Evolutionary conservation across 2,797 vertebrate species (phyloP).

Genomic region (Dermochelys coriacea): DNA sequence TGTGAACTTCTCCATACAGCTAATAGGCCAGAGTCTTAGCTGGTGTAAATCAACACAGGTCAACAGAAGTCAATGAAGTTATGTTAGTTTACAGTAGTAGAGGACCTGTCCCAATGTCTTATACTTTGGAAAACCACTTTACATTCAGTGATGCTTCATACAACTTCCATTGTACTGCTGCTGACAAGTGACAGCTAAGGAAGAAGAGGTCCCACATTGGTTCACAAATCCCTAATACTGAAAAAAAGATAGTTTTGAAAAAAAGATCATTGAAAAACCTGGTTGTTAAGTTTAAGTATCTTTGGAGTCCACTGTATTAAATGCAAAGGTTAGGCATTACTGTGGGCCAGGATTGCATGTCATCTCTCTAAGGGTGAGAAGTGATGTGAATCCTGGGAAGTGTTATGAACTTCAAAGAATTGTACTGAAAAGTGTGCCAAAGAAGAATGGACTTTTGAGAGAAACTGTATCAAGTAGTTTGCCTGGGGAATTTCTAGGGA

Average conservation of each 20-base stretch:
- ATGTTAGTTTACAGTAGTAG: neutral
- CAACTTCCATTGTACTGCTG: neutral
- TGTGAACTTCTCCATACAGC: neutral
- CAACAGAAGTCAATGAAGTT: neutral
- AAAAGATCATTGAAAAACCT: neutral
- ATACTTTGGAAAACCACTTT: neutral
- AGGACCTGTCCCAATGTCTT: neutral
- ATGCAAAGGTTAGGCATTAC: neutral
- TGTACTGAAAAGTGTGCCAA: too few relatives aligned
- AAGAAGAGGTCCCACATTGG: accelerated
- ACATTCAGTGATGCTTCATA: neutral
- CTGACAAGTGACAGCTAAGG: neutral
- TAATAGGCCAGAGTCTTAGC: neutral
- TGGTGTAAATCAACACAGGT: neutral
- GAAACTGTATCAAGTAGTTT: too few relatives aligned
- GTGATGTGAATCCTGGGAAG: too few relatives aligned
- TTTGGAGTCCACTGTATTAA: neutral
- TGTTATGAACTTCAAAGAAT: too few relatives aligned
- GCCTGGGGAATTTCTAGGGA: too few relatives aligned
- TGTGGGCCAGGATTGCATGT: too few relatives aligned
- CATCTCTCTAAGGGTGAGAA: too few relatives aligned
- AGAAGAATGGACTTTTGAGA: too few relatives aligned
- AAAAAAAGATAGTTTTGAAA: neutral
- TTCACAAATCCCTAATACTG: neutral
- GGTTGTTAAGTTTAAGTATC: neutral